Evolutionary conservation across 2,888 invertebrate species (phyloP), one percentile per base, ranked within the genome.

Genomic region (Hemistola chrysoprasaria): DNA sequence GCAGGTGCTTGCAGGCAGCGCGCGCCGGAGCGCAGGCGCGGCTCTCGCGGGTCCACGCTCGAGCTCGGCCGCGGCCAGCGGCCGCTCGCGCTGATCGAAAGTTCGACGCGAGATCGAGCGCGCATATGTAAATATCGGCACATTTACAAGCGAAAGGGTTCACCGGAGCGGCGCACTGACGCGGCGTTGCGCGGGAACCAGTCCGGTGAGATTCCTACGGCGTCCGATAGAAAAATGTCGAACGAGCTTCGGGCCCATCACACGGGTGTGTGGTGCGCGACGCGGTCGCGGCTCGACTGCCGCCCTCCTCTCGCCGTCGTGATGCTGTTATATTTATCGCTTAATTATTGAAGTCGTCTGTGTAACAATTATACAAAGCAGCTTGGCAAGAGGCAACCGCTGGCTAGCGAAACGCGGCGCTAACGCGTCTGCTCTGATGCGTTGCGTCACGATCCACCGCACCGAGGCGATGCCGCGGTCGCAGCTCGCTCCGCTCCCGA

Each of bases 181-280:
- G 84, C 79, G 78, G 83, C 75, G 83, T 81, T 84, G 81, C 80
- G 85, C 82, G 83, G 86, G 90, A 91, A 91, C 91, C 91, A 90
- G 91, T 91, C 90, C 90, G 90, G 91, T 89, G 84, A 90, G 91
- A 91, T 91, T 90, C 90, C 90, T 91, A 90, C 86, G 86, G 86
- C 85, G 90, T 89, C 87, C 85, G 87, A 85, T 85, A 85, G 90
- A 90, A 90, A 90, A 90, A 90, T 90, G 89, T 90, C 86, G 90
- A 82, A 78, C 70, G 65, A 78, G 74, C 77, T 76, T 78, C 66
- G 66, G 76, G 74, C 77, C 72, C 80, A 82, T 82, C 83, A 79
- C 80, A 78, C 81, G 78, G 71, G 67, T 78, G 85, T 86, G 80
- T 79, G 78, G 63, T 76, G 65, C 84, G 85, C 77, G 71, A 79